Evolutionary conservation across 2,888 invertebrate genomes (phyloP).

Genomic region (Patella ulyssiponensis): DNA sequence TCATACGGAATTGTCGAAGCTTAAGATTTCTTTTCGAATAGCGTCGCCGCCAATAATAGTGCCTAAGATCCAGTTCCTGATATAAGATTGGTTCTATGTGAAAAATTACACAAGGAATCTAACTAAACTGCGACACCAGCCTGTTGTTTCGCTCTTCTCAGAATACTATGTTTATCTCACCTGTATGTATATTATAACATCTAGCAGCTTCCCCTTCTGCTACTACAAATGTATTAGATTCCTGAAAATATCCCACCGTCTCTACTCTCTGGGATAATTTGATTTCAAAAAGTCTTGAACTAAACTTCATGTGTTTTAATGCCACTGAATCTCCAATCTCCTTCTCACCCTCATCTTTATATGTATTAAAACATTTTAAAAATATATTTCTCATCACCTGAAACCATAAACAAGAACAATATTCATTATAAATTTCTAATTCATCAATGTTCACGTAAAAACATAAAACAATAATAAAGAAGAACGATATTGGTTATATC

Average conservation of each 20-base stretch:
- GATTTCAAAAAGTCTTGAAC: constrained; percentile 67
- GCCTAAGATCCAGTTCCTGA: too few relatives aligned
- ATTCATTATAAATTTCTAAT: too few relatives aligned
- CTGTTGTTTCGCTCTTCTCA: too few relatives aligned
- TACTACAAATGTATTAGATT: constrained; percentile 65
- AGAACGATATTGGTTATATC: too few relatives aligned
- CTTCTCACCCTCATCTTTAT: constrained; percentile 57
- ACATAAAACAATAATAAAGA: too few relatives aligned
- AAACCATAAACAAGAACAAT: constrained; percentile 3
- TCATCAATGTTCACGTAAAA: too few relatives aligned
- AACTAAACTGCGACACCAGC: too few relatives aligned
- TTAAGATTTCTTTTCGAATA: too few relatives aligned
- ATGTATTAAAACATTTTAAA: constrained; percentile 67
- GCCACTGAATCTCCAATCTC: constrained; percentile 60
- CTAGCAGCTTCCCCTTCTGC: constrained; percentile 67
- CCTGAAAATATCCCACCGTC: constrained; percentile 63
- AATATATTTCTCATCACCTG: constrained; percentile 71
- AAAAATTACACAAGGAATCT: too few relatives aligned
- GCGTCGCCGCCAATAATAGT: too few relatives aligned
- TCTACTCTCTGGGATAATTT: constrained; percentile 63
- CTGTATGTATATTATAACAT: constrained; percentile 67
- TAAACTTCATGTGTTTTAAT: constrained; percentile 65
- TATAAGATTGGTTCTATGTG: too few relatives aligned
- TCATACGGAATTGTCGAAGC: too few relatives aligned
- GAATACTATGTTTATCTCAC: constrained; percentile 36